These are phyloP conservation scores for Agrochola circellaris DNA, from an alignment of 2,888 invertebrate genomes.

Conservation along the genomic window DNA sequence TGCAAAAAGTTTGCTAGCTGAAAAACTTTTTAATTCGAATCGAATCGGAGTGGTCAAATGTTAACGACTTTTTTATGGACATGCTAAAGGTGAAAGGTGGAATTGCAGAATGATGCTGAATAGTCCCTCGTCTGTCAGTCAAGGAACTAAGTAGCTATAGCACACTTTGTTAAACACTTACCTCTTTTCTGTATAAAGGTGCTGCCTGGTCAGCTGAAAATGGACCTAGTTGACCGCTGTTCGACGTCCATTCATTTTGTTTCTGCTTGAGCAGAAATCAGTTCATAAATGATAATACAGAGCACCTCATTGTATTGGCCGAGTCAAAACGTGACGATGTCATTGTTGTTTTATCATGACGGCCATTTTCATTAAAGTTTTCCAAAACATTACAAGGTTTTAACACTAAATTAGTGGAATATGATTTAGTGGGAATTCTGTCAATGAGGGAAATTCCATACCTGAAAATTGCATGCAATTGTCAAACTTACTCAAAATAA, in stretches of 20 bases:
- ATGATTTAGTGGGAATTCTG: not conserved
- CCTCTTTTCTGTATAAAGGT: slow-evolving; percentile 2
- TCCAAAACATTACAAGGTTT: slow-evolving; percentile 11
- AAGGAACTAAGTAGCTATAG: not conserved
- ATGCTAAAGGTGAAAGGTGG: slow-evolving; percentile 31
- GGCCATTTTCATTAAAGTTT: slow-evolving; percentile 32
- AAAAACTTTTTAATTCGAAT: slow-evolving; percentile 24
- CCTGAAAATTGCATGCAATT: slow-evolving; percentile 1
- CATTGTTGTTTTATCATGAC: slow-evolving; percentile 15
- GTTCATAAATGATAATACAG: slow-evolving; percentile 31
- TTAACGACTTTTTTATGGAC: slow-evolving; percentile 35
- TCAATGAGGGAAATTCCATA: not conserved
- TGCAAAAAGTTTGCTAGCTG: slow-evolving; percentile 43
- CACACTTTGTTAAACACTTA: not conserved
- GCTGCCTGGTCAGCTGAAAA: slow-evolving; percentile 26
- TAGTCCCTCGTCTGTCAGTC: not conserved
- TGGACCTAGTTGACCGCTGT: slow-evolving; percentile 17
- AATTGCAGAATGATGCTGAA: slow-evolving; percentile 4
- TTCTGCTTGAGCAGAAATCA: slow-evolving; percentile 37
- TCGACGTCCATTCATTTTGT: slow-evolving; percentile 23
- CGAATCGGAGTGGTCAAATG: slow-evolving; percentile 6
- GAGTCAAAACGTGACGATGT: slow-evolving; percentile 34
- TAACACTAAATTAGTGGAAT: not conserved
- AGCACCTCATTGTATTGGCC: slow-evolving; percentile 32
- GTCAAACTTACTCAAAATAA: not conserved